Evolutionary conservation across 2,113 vertebrate species (phyloP).

Genomic region (Scomber scombrus): DNA sequence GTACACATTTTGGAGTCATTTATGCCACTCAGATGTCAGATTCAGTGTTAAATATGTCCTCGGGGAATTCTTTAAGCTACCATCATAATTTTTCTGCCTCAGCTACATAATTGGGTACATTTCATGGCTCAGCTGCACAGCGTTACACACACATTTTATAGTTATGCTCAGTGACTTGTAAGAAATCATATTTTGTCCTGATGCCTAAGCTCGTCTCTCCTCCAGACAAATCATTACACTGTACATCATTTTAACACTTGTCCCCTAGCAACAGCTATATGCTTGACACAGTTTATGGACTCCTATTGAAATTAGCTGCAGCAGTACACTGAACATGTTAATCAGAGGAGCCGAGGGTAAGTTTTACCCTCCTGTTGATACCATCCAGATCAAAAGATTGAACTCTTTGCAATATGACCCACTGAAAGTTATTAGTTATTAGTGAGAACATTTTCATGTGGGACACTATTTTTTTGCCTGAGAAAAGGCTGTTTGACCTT

Average conservation of each 20-base stretch:
- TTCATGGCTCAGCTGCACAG: slow-evolving; percentile 8
- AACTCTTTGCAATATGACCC: background rate
- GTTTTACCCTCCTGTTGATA: background rate
- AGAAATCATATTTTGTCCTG: background rate
- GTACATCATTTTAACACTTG: slow-evolving; percentile 19
- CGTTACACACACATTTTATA: background rate
- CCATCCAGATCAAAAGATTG: background rate
- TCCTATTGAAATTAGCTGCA: background rate
- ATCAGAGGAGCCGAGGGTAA: background rate
- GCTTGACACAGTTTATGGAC: slow-evolving; percentile 1
- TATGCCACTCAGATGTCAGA: background rate
- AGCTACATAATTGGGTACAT: slow-evolving; percentile 9
- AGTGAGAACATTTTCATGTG: no score
- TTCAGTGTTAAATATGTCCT: background rate
- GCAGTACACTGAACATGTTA: background rate
- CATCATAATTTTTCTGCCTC: slow-evolving; percentile 17
- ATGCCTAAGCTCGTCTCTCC: background rate
- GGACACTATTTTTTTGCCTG: background rate
- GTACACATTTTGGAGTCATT: background rate
- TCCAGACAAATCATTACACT: slow-evolving; percentile 8
- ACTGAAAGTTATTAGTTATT: background rate
- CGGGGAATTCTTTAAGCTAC: background rate
- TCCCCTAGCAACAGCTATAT: background rate
- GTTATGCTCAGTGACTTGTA: background rate
- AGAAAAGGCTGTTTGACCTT: no score